Percentiles rank a stretch among this genome's conserved stretches.
Conservation (phyloP, 2,113 vertebrate genomes). For the Pseudorhombus dupliciocellatus region DNA sequence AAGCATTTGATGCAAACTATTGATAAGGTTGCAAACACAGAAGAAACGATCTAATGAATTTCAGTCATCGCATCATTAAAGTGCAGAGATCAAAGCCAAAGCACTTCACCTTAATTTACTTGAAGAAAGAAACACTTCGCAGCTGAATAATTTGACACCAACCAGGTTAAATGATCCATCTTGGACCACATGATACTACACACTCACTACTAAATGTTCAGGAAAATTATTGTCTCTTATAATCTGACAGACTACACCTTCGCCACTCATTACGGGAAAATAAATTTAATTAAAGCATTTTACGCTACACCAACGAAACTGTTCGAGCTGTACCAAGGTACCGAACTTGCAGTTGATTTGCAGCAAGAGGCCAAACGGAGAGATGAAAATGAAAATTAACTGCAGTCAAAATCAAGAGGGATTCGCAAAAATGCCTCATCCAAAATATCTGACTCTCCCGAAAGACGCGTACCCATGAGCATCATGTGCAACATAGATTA, state of each 20-base stretch:
- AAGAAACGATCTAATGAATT: constrained; percentile 36
- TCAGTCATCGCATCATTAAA: constrained; percentile 49
- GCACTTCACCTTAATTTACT: constrained; percentile 48
- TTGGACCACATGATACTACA: constrained; percentile 8
- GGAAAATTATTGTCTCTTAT: constrained; percentile 5
- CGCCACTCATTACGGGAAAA: neutral
- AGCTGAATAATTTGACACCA: constrained; percentile 39
- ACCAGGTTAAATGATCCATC: constrained; percentile 30
- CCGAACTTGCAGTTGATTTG: constrained; percentile 6
- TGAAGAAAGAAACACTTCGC: constrained; percentile 38
- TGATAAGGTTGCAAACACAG: constrained; percentile 34
- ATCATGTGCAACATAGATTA: constrained; percentile 24
- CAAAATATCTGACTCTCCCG: constrained; percentile 44
- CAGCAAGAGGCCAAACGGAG: constrained; percentile 20
- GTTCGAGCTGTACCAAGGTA: neutral
- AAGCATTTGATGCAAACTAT: constrained; percentile 41
- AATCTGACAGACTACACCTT: neutral
- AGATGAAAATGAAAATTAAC: constrained; percentile 31
- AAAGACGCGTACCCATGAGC: constrained; percentile 38
- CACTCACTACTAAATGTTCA: neutral
- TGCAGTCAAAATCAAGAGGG: constrained; percentile 23
- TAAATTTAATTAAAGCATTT: neutral
- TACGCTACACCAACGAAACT: neutral
- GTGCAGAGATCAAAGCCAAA: constrained; percentile 43
- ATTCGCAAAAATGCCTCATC: constrained; percentile 47